Base-by-base conservation (phyloP, 2,113 vertebrate species). In the Muntiacus muntjak region DNA sequence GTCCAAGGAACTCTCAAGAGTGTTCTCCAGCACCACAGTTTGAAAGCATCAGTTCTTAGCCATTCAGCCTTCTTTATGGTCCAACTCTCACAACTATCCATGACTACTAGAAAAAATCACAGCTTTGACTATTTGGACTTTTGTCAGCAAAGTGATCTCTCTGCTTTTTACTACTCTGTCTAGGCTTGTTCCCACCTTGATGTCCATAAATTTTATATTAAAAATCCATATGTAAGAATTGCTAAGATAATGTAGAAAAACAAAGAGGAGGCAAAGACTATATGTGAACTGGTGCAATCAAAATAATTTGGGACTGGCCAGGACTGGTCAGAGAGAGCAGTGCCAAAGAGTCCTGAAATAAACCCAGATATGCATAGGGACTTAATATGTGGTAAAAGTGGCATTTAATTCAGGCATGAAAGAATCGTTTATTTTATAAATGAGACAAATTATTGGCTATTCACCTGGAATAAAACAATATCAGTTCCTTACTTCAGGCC, bases 381-480 rank as follows among this genome's bases (percentile, higher is more conserved):
- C 33, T 91, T 98, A 96, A 97, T 95, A 95, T 83, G 50, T 93
- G 93, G 91, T 93, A 64, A 95, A 97, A 71, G 76, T 82, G 23
- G 15, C 50, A 91, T 93, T 95, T 89, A 93, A 95, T 96, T 94
- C 86, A 96, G 43, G 93, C 60, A 71, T 89, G 86, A 97, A 93
- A 97, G 40, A 86, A 97, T 33, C 26, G 60, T 91, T 97, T 98
- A 95, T 97, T 98, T 98, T 98, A 96, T 83, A 91, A 97, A 60
- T 94, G 86, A 91, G 60, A 91, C 82, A 58, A 94, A 94, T 94
- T 58, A 97, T 43, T 95, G 67, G 26, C 86, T 88, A 89, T 97
- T 96, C 93, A 93, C 89, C 25, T 91, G 60, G 67, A 91, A 71
- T 88, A 93, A 95, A 94, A 78, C 19, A 95, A 96, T 3, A 33